Conservation (phyloP, 2,888 invertebrate genomes). For the Drosophila hamatofila region DNA sequence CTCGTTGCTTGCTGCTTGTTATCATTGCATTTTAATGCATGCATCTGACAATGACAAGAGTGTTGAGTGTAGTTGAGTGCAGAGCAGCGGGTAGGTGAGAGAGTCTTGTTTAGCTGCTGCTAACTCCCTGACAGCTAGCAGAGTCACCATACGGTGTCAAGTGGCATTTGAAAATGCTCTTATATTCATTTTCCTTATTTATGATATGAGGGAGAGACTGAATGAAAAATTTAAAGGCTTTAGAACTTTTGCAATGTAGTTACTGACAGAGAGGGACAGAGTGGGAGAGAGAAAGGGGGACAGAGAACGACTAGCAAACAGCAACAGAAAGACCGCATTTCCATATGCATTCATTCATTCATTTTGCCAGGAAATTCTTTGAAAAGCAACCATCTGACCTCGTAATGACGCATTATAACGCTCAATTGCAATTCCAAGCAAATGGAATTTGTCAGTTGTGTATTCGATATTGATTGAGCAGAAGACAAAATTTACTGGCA, state of each 20-base stretch:
- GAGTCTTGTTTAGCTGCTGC: slow-evolving; percentile 15
- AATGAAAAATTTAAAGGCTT: slow-evolving; percentile 36
- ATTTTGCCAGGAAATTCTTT: slow-evolving; percentile 14
- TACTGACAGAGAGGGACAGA: background rate
- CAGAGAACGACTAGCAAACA: background rate
- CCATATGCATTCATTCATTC: slow-evolving; percentile 20
- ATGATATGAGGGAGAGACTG: slow-evolving; percentile 39
- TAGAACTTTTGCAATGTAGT: slow-evolving; percentile 29
- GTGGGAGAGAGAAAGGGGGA: background rate
- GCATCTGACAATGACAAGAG: slow-evolving; percentile 68
- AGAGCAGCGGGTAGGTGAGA: slow-evolving; percentile 7
- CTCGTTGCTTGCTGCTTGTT: slow-evolving; percentile 52
- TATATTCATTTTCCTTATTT: slow-evolving; percentile 72
- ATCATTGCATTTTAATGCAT: slow-evolving; percentile 80
- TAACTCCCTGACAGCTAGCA: slow-evolving; percentile 47
- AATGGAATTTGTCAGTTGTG: slow-evolving; percentile 12
- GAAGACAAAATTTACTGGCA: slow-evolving; percentile 1
- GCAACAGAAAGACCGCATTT: slow-evolving; percentile 3
- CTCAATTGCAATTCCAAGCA: slow-evolving; percentile 16
- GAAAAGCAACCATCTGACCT: slow-evolving; percentile 10
- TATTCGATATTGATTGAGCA: slow-evolving; percentile 9
- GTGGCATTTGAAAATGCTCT: slow-evolving; percentile 80
- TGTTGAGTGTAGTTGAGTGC: slow-evolving; percentile 4
- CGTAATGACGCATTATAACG: slow-evolving; percentile 23
- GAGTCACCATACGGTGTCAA: slow-evolving; percentile 75